Base-by-base conservation (phyloP, 64 coral and sea anemone species). In the Stichodactyla mertensii region DNA sequence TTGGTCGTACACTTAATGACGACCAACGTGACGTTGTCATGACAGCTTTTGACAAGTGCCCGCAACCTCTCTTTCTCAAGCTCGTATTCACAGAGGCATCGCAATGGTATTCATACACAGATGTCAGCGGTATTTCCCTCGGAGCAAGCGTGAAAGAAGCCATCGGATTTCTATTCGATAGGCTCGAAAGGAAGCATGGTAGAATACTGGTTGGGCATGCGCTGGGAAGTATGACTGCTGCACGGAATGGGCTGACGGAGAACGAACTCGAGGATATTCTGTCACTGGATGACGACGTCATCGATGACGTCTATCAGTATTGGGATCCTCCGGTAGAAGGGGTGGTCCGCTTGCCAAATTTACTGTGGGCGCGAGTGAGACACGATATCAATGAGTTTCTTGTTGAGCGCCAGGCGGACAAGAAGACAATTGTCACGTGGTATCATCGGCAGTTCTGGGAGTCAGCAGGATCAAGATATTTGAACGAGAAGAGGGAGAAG, bases 401-500 rank as follows among this genome's bases (percentile, higher is more conserved):
- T 9, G 85, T 92, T 12, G 94, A 96, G 53, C 84, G 94, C 6
- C 94, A 96, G 54, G 87, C 94, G 4, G 88, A 96, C 59, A 87
- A 87, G 31, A 96, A 96, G 54, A 96, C 94, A 1, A 87, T 96
- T 4, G 88, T 96, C 64, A 79, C 87, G 54, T 96, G 94, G 94
- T 96, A 96, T 55, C 94, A 96, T 57, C 87, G 94, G 6, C 94
- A 96, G 80, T 96, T 96, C 64, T 96, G 94, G 94, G 94, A 96
- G 80, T 87, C 94, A 14, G 90, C 90, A 10, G 91, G 90, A 70
- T 77, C 24, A 24, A 59, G 79, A 36, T 96, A 96, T 54, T 77
- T 96, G 78, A 87, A 66, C 14, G 80, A 84, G 19, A 86, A 83
- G 57, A 54, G 78, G 4, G 91, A 89, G 51, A 96, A 88, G 71